Conservation (phyloP, 2,888 invertebrate species). For the Panorpa germanica region DNA sequence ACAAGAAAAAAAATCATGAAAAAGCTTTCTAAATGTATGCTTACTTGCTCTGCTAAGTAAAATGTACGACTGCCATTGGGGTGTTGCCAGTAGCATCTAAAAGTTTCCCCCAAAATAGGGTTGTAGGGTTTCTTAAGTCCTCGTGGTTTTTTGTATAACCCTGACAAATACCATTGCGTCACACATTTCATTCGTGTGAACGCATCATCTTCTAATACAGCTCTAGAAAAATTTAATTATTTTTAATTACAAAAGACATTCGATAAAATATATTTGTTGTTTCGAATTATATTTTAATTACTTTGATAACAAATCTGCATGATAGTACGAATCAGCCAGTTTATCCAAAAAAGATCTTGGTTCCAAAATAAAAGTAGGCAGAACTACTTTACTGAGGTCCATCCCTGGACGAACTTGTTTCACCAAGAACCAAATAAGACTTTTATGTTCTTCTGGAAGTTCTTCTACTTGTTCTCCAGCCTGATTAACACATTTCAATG, state of each 20-base stretch:
- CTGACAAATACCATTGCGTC: slow-evolving; percentile 82
- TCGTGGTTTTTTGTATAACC: slow-evolving; percentile 85
- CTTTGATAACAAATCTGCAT: slow-evolving; percentile 74
- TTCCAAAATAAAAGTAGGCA: slow-evolving; percentile 88
- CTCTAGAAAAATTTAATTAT: slow-evolving; percentile 30
- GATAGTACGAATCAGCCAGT: slow-evolving; percentile 84
- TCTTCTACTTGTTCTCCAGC: slow-evolving; percentile 78
- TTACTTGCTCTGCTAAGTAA: slow-evolving; percentile 82
- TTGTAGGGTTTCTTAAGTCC: slow-evolving; percentile 93
- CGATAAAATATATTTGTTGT: neutral
- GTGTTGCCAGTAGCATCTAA: slow-evolving; percentile 83
- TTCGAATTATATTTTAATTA: slow-evolving; percentile 26
- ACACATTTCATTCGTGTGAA: slow-evolving; percentile 77
- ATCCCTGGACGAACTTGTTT: slow-evolving; percentile 93
- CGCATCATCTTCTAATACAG: slow-evolving; percentile 69
- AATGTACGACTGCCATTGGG: slow-evolving; percentile 64
- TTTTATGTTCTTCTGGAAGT: slow-evolving; percentile 86
- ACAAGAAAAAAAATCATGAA: slow-evolving; percentile 3
- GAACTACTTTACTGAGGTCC: slow-evolving; percentile 70
- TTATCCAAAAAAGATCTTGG: slow-evolving; percentile 88
- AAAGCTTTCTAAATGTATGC: slow-evolving; percentile 1
- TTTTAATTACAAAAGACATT: neutral
- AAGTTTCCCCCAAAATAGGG: slow-evolving; percentile 83
- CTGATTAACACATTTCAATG: too few species aligned
- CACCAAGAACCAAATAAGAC: slow-evolving; percentile 81